These are phyloP conservation scores for Priocnemis perturbator DNA, from an alignment of 2,888 invertebrate genomes.

Conservation along the genomic window DNA sequence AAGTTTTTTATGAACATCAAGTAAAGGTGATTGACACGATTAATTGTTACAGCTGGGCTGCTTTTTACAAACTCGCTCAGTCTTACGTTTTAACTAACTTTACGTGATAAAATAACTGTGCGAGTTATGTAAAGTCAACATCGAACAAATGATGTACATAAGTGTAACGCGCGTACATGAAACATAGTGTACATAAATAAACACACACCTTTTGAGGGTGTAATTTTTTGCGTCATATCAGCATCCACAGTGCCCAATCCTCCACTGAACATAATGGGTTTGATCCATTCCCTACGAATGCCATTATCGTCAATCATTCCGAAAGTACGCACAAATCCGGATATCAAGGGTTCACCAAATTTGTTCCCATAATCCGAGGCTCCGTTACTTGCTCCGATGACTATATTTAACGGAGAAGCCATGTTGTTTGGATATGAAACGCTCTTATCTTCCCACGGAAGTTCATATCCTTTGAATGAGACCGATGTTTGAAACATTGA, in stretches of 20 bases:
- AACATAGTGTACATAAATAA: background rate
- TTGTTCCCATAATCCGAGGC: constrained; percentile 99
- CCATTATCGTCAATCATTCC: constrained; percentile 83
- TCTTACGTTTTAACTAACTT: too few relatives aligned
- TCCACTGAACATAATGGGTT: constrained; percentile 99
- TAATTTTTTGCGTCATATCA: constrained; percentile 85
- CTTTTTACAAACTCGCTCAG: too few relatives aligned
- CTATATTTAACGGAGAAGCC: constrained; percentile 91
- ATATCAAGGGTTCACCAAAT: constrained; percentile 96
- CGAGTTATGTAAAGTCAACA: too few relatives aligned
- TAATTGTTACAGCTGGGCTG: too few relatives aligned
- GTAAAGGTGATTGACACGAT: too few relatives aligned
- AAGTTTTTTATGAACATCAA: background rate
- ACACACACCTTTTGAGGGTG: constrained; percentile 82
- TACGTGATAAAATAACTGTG: background rate
- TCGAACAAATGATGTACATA: background rate
- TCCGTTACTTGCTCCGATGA: constrained; percentile 97
- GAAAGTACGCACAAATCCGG: constrained; percentile 94
- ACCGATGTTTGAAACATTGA: background rate
- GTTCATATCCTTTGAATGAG: constrained; percentile 81
- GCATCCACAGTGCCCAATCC: constrained; percentile 95
- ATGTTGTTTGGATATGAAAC: constrained; percentile 89
- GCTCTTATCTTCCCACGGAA: constrained; percentile 89
- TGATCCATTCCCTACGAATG: constrained; percentile 93
- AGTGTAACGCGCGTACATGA: background rate